These are phyloP conservation scores for Typhlichthys subterraneus DNA, from an alignment of 2,797 vertebrate species.

Conservation along the genomic window DNA sequence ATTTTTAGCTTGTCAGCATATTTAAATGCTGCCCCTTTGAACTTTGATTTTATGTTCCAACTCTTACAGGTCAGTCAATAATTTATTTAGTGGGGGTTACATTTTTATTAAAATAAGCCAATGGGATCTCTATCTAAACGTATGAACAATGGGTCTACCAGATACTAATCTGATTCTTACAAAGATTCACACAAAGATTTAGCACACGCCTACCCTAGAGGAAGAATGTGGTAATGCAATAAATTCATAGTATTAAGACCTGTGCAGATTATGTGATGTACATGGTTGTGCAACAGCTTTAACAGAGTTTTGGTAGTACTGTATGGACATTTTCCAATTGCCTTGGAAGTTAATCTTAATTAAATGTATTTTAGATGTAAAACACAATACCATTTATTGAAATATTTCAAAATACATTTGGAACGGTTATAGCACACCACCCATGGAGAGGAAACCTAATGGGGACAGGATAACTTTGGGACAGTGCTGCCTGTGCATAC, in stretches of 20 bases:
- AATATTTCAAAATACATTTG: constrained; percentile 46
- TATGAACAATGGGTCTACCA: background rate
- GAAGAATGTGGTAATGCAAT: constrained; percentile 35
- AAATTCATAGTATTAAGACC: constrained; percentile 32
- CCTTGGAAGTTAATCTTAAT: constrained; percentile 44
- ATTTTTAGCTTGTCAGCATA: constrained; percentile 49
- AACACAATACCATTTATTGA: constrained; percentile 14
- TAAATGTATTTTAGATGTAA: background rate
- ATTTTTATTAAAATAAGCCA: constrained; percentile 11
- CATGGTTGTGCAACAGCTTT: constrained; percentile 21
- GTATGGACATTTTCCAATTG: constrained; percentile 3
- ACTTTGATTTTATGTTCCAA: constrained; percentile 55
- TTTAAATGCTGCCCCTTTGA: constrained; percentile 49
- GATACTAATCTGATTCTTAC: background rate
- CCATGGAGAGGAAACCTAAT: constrained; percentile 25
- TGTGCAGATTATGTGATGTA: constrained; percentile 30
- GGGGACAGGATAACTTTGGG: constrained; percentile 29
- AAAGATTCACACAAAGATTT: background rate
- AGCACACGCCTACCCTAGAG: constrained; percentile 40
- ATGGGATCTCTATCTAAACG: background rate
- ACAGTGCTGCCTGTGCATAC: constrained; percentile 19
- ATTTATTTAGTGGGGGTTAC: too few relatives aligned
- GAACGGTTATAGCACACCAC: constrained; percentile 27
- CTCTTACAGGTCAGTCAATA: constrained; percentile 45
- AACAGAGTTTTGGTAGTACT: background rate